phyloP scores from a whole-genome alignment of 2,797 vertebrate genomes.

The Sebastes trivittatus region DNA sequence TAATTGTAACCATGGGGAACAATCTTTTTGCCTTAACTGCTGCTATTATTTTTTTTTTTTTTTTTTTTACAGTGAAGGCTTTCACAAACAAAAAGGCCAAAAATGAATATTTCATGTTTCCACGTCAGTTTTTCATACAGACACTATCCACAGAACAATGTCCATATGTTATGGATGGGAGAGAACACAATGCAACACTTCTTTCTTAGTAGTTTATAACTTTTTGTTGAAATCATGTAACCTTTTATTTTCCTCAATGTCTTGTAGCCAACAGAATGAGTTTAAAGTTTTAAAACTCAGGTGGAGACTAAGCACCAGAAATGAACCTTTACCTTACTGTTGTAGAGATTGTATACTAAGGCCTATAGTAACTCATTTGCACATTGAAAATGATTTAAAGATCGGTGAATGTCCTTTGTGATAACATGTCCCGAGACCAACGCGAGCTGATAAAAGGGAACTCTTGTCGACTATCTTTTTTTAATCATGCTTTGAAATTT shows the following conservation, averaged over 20 bases:
- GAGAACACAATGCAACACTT: constrained; percentile 29
- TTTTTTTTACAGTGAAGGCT: constrained; percentile 62
- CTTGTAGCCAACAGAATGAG: constrained; percentile 37
- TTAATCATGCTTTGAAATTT: constrained; percentile 35
- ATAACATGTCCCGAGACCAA: constrained; percentile 27
- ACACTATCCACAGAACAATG: constrained; percentile 10
- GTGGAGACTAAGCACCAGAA: constrained; percentile 42
- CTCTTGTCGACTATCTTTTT: constrained; percentile 18
- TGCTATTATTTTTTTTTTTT: constrained; percentile 52
- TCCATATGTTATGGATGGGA: constrained; percentile 13
- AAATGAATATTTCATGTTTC: constrained; percentile 51
- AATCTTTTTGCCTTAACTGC: constrained; percentile 78
- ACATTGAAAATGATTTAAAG: constrained; percentile 53
- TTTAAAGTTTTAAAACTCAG: constrained; percentile 51
- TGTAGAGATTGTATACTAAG: constrained; percentile 64
- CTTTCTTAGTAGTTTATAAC: constrained; percentile 19
- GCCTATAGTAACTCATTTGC: constrained; percentile 48
- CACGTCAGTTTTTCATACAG: constrained; percentile 22
- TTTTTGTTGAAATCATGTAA: constrained; percentile 30
- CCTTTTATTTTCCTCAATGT: constrained; percentile 32
- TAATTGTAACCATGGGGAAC: constrained; percentile 72
- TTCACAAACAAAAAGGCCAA: constrained; percentile 65
- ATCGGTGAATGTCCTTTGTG: constrained; percentile 50
- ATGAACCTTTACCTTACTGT: constrained; percentile 48
- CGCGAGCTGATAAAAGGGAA: constrained; percentile 64